Evolutionary conservation across 2,888 invertebrate genomes (phyloP).

Genomic region (Ochropacha duplaris): DNA sequence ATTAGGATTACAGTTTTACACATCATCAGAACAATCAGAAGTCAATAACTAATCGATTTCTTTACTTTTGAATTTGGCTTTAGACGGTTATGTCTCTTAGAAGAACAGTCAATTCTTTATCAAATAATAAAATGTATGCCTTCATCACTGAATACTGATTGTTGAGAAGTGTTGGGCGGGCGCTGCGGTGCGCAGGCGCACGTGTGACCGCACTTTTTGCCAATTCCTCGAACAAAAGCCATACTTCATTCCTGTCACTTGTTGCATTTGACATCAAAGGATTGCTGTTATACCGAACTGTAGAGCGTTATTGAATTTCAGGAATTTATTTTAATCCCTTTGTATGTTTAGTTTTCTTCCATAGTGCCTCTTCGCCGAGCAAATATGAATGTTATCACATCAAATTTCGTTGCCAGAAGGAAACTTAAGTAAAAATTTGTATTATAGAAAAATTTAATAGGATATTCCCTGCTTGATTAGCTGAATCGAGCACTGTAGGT

Average conservation of each 20-base stretch:
- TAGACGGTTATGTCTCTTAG: too few species aligned
- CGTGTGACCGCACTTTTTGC: constrained; percentile 32
- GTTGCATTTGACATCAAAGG: constrained; percentile 27
- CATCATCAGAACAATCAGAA: too few species aligned
- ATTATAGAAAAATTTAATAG: too few species aligned
- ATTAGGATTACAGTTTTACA: too few species aligned
- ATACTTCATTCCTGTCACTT: constrained; percentile 14
- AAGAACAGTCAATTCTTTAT: not conserved
- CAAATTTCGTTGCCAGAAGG: too few species aligned
- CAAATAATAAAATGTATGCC: not conserved
- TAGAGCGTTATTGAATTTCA: not conserved
- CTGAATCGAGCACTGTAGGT: too few species aligned
- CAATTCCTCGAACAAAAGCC: constrained; percentile 32
- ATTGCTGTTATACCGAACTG: not conserved
- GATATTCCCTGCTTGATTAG: too few species aligned
- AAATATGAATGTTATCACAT: too few species aligned
- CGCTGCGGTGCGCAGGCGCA: constrained; percentile 22
- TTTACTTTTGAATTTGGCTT: too few species aligned
- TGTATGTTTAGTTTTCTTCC: not conserved
- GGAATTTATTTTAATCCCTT: not conserved
- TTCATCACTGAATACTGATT: not conserved
- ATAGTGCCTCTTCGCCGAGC: too few species aligned
- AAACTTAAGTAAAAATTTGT: too few species aligned
- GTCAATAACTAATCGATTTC: too few species aligned
- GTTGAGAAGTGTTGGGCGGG: not conserved